Base-by-base conservation (phyloP, 1,140 invertebrate genomes). In the Calosoma granatense region DNA sequence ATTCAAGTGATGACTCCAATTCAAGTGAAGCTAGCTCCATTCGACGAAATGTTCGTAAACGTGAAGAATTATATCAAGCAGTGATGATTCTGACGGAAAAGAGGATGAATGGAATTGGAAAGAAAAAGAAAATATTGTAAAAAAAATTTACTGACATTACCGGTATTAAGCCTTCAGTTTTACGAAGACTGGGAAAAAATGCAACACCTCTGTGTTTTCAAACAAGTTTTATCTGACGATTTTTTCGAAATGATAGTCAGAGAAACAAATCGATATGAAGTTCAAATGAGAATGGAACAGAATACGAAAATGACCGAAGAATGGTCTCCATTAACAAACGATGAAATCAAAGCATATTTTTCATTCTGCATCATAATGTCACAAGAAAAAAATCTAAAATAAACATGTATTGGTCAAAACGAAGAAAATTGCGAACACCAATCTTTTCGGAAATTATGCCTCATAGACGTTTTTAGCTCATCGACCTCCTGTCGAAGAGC, bases 351-450 rank as follows among this genome's bases (percentile, higher is more conserved):
- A 56, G 26, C 26, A 56, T 56, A 56, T 56, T 43, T 56, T 41
- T 56, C 39, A 17, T 14, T 30, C 4, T 30, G 6, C 26, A 30
- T 30, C 14, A 30, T 14, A 30, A 30, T 30, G 14, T 30, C 55
- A 43, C n/a, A 43, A 39, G 47, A 56, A 43, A 57, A 51, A 57
- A 57, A 57, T 57, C 47, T 36, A 57, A 57, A 53, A 57, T 53
- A 57, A 20, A 57, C 30, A 19, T 53, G 30, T 43, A 53, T 54
- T 57, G 23, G 51, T 53, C 26, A n/a, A 57, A 57, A 41, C 51
- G 30, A 26, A 54, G 39, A 57, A 43, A 41, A 57, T 53, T 53
- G 41, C 23, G 53, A 54, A 57, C 51, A 43, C 51, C 47, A 0
- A 53, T 52, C 47, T 57, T 57, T 57, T 51, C 41, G 21, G 39